Conservation (phyloP, 53 echinoderm and acorn worm genomes). For the Hippasteria phrygiana region DNA sequence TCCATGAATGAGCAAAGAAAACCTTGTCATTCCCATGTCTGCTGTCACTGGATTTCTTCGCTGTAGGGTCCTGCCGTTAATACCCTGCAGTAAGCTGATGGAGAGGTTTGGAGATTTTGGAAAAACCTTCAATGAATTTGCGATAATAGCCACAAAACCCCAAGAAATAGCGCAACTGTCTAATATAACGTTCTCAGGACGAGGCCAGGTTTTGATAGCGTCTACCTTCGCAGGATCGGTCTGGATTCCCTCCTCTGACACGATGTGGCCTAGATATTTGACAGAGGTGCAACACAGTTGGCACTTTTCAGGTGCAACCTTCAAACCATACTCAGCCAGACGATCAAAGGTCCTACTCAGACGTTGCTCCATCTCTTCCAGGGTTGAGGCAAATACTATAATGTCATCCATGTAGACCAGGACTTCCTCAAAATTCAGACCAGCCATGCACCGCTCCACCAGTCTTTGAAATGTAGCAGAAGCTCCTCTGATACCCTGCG, state of each 20-base stretch:
- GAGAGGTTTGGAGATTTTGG: conserved; percentile 57
- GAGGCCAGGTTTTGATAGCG: conserved; percentile 53
- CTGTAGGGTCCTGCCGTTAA: not conserved
- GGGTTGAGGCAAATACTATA: no score
- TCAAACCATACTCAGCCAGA: conserved; percentile 46
- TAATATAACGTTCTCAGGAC: conserved; percentile 47
- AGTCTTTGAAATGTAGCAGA: conserved; percentile 73
- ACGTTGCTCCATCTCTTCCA: no score
- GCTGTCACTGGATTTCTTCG: not conserved
- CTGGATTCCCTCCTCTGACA: conserved; percentile 59
- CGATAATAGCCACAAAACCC: conserved; percentile 75
- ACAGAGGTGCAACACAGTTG: conserved; percentile 63
- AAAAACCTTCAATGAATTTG: conserved; percentile 62
- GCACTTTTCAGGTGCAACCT: no score
- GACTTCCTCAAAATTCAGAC: conserved; percentile 63
- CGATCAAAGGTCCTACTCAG: conserved; percentile 47
- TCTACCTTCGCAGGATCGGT: conserved; percentile 69
- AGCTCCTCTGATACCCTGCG: conserved; percentile 63
- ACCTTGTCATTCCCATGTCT: not conserved
- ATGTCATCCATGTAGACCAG: conserved; percentile 83
- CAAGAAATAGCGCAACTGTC: conserved; percentile 55
- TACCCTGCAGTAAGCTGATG: conserved; percentile 13
- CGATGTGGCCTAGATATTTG: conserved; percentile 75
- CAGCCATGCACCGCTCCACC: conserved; percentile 68
- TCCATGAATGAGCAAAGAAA: no score